Base-by-base conservation (phyloP, 1,140 invertebrate genomes). In the Cydia splendana region DNA sequence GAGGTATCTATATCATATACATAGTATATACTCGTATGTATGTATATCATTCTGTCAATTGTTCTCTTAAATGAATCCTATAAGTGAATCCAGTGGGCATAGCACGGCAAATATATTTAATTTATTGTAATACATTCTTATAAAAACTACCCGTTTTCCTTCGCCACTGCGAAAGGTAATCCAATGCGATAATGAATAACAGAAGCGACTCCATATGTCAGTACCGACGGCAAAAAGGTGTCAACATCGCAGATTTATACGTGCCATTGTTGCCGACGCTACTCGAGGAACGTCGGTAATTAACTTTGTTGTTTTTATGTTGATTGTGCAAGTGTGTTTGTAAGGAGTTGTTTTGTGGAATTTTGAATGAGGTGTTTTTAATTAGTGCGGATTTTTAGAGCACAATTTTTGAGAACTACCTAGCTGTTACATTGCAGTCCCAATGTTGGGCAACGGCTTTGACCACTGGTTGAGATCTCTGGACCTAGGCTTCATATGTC, bases 201-300 rank as follows among this genome's bases (percentile, higher is more conserved):
- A 69, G 34, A 34, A 9, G 30, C 65, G 12, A 1, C 5, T 15
- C 38, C 20, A 42, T 45, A 71, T 45, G 67, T 71, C 34, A 20
- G 67, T 71, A 71, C 30, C 30, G 67, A 38, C 67, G 18, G n/a
- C 67, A 71, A 38, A 71, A 71, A 38, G 67, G 34, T 71, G 67
- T 71, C 67, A 45, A 71, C 34, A 38, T 20, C 57, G 34, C 34
- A 38, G 67, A 71, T 45, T 71, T 71, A 71, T 71, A 34, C 24
- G 28, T 10, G 12, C 15, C 67, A n/a, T 69, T 69, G 67, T 42
- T 42, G 38, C 67, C 67, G 34, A 38, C 67, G 67, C 30, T 71
- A 71, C 65, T 12, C 12, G 10, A 20, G 10, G 65, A 28, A 24
- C 15, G 28, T 34, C 7, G 2, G 38, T 71, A 71, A 71, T 71